A percentile compares a stretch with the other conserved stretches of the same genome.
Evolutionary conservation across 2,113 vertebrate genomes (phyloP).

Genomic region (Typhlomys cinereus): DNA sequence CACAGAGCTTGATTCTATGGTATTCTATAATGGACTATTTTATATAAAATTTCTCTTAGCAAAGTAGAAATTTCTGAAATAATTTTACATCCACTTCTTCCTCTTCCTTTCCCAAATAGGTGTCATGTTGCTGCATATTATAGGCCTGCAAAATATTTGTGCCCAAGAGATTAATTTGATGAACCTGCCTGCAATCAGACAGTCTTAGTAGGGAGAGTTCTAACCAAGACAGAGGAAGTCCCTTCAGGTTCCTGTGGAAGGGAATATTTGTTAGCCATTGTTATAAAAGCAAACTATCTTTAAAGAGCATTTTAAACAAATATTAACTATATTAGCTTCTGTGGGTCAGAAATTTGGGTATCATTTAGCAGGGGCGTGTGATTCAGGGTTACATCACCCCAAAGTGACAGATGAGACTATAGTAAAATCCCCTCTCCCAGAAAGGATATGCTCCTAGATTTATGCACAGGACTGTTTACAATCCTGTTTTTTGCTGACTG

Average conservation of each 20-base stretch:
- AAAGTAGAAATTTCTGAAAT: slow-evolving; percentile 35
- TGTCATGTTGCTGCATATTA: neutral
- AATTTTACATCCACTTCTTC: slow-evolving; percentile 23
- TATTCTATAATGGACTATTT: slow-evolving; percentile 60
- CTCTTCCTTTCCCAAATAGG: neutral
- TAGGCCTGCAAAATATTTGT: neutral
- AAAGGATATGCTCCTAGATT: neutral
- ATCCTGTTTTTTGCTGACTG: too few species aligned
- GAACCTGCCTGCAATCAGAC: too few species aligned
- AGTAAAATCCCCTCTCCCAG: neutral
- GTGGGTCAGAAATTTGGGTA: neutral
- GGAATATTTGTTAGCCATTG: too few species aligned
- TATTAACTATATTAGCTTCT: neutral
- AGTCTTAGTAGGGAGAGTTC: neutral
- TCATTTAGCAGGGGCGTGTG: neutral
- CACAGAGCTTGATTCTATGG: neutral
- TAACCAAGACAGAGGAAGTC: neutral
- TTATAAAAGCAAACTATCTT: too few species aligned
- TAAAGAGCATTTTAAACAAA: neutral
- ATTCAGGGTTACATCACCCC: neutral
- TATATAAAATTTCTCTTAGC: slow-evolving; percentile 44
- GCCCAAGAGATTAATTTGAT: neutral
- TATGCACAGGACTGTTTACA: neutral
- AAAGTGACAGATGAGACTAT: neutral
- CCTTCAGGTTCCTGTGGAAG: too few species aligned